Conservation (phyloP, 1,140 invertebrate genomes). For the Bacillus rossius region DNA sequence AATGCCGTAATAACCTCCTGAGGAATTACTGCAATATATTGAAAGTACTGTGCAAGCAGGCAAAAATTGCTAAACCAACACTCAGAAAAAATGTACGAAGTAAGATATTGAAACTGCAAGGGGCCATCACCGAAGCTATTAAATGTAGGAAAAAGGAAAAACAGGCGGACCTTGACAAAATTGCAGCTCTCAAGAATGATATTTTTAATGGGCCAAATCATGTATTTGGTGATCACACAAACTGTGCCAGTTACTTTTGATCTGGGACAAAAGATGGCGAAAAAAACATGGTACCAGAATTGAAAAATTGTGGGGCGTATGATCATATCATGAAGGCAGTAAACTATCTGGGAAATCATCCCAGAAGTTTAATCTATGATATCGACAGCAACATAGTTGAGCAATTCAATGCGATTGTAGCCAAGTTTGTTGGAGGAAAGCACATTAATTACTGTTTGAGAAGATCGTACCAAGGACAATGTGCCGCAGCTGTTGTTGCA, state of each 20-base stretch:
- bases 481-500: constrained; percentile 15
- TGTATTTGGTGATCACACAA: neutral
- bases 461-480: constrained; percentile 8
- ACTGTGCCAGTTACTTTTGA: constrained; percentile 6
- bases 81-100: neutral
- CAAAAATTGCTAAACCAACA: neutral
- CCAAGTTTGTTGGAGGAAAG: constrained; percentile 19
- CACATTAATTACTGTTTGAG: constrained; percentile 15
- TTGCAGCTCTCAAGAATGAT: neutral
- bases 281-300: constrained; percentile 11
- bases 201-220: constrained; percentile 5
- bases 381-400: constrained; percentile 17
- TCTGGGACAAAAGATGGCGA: neutral
- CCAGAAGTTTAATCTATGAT: constrained; percentile 11
- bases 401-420: constrained; percentile 14
- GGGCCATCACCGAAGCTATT: neutral
- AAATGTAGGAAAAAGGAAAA: neutral
- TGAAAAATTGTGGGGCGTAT: constrained; percentile 12
- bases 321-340: constrained; percentile 14
- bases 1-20: constrained; percentile 24
- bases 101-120: neutral
- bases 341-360: neutral
- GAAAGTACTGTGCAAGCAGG: neutral
- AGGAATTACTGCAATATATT: constrained; percentile 17
- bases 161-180: neutral